Base-by-base conservation (phyloP, 2,113 vertebrate species). In the Phodopus roborovskii region DNA sequence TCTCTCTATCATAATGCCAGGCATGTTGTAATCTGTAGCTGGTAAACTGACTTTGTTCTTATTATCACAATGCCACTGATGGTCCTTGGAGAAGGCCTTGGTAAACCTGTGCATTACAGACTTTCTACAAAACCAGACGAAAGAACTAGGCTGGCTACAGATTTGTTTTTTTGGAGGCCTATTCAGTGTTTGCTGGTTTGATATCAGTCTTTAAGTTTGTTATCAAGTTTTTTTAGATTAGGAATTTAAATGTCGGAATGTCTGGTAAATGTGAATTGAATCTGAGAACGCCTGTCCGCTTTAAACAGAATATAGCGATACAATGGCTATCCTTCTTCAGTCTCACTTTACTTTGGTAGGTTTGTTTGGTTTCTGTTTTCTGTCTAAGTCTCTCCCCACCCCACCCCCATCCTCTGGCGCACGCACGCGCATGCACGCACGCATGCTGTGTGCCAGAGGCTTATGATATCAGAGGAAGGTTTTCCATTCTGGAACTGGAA, bases 161-260 rank as follows among this genome's bases (percentile, higher is more conserved):
- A 90, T 20, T 88, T 2, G 4, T 50, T 71, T 75, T 36, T 87
- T 79, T 64, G 0, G n/a, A n/a, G n/a, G 10, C 53, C 4, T 71
- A 3, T 26, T 64, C 26, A 39, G 2, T 78, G 24, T 83, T 86
- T 90, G 39, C 58, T 81, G 48, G 20, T 19, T 17, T 82, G 30
- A 66, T 85, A 16, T 77, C 87, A 66, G 28, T 58, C 33, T 94
- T 81, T 53, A 12, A 53, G 78, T 93, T 87, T 48, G 7, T 66
- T 79, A 30, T 86, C 10, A 58, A 90, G 33, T 71, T 60, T 42
- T 87, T 96, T 89, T 2, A 71, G 83, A 92, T 84, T 81, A 56
- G 6, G 16, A 79, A 62, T 82, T 77, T 20, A 58, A 92, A 92
- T 62, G 39, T 78, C 2, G 70, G 24, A 42, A 64, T 70, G 2